Conservation (phyloP, 2,113 vertebrate genomes). For the Cyphomyrus discorhynchus region DNA sequence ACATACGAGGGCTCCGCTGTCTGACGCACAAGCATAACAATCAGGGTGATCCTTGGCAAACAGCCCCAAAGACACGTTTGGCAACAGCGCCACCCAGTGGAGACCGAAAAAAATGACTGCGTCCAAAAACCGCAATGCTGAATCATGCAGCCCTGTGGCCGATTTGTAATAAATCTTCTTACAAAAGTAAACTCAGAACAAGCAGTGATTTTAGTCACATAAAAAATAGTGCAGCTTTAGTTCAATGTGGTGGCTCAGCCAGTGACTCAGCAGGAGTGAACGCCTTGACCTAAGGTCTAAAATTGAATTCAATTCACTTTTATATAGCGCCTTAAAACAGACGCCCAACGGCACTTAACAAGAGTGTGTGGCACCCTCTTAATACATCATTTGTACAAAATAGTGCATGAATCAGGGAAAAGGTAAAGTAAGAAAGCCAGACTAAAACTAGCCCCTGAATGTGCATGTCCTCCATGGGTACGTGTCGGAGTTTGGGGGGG, state of each 20-base stretch:
- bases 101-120: background rate
- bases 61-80: background rate
- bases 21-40: constrained; percentile 43
- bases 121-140: background rate
- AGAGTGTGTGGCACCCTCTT: background rate
- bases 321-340: background rate
- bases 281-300: background rate
- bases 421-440: background rate
- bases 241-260: background rate
- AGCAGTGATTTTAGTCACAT: background rate
- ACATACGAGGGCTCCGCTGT: constrained; percentile 51
- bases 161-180: background rate
- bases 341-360: background rate
- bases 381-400: background rate
- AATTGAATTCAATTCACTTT: background rate
- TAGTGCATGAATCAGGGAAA: background rate
- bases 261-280: background rate
- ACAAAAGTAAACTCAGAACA: background rate
- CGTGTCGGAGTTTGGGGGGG: background rate
- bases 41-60: background rate
- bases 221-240: background rate
- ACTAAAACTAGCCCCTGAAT: background rate
- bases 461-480: background rate
- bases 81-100: background rate
- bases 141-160: background rate